These are phyloP conservation scores for Chlorops oryzae DNA, from an alignment of 1,140 invertebrate genomes.

Conservation along the genomic window DNA sequence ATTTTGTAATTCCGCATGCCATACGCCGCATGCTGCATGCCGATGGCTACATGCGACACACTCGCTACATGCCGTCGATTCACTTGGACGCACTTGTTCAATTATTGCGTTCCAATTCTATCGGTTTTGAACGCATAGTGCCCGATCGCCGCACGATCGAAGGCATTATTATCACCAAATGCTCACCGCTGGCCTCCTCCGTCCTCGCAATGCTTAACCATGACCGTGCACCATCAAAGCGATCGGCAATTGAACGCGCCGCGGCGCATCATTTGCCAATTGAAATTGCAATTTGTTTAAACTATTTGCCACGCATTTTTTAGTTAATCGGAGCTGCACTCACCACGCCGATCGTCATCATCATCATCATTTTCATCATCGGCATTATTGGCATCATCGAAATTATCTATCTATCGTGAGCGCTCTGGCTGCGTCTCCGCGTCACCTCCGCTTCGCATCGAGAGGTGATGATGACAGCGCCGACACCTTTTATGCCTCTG, in stretches of 20 bases:
- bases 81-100: not conserved
- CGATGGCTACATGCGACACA: no score
- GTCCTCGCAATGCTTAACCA: no score
- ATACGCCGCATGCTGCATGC: no score
- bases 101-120: conserved; percentile 9
- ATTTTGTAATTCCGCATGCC: conserved; percentile 16
- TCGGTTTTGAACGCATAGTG: not conserved
- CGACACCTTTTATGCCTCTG: no score
- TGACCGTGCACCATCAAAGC: not conserved
- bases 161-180: no score
- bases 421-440: conserved; percentile 2
- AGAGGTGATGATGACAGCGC: no score
- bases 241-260: not conserved
- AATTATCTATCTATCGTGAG: no score
- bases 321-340: not conserved
- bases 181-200: no score
- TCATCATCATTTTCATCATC: no score
- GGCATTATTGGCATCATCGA: no score
- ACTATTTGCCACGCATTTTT: conserved; percentile 18
- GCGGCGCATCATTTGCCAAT: conserved; percentile 10
- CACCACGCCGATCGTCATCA: not conserved
- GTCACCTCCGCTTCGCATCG: conserved; percentile 1
- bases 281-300: conserved; percentile 20
- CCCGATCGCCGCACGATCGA: not conserved
- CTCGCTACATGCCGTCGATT: not conserved